These are phyloP conservation scores for Lamellibrachia satsuma DNA, from an alignment of 2,888 invertebrate genomes.

Conservation along the genomic window DNA sequence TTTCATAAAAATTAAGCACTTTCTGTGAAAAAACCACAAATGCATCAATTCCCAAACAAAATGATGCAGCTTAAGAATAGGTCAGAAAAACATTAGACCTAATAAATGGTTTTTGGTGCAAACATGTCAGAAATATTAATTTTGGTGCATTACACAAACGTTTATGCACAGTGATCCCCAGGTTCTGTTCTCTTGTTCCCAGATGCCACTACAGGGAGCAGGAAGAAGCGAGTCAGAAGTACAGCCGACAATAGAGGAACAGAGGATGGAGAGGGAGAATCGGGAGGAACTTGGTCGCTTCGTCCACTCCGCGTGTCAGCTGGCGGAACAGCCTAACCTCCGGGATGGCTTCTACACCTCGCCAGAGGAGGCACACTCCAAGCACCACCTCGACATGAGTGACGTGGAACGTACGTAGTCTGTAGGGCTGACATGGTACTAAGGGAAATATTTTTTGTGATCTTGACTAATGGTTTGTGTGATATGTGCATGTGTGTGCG, in stretches of 20 bases:
- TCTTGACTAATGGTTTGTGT: neutral
- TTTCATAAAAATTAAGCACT: no score
- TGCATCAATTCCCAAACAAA: no score
- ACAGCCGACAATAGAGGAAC: neutral
- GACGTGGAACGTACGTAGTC: neutral
- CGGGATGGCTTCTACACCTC: neutral
- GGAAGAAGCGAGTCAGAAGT: neutral
- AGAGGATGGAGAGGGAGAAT: neutral
- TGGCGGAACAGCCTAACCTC: neutral
- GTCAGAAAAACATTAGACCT: no score
- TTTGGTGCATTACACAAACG: no score
- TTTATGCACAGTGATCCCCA: no score
- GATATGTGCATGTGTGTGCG: neutral
- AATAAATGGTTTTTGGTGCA: no score
- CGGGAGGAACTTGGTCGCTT: neutral
- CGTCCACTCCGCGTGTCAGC: neutral
- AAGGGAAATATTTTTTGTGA: no score
- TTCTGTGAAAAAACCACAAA: no score
- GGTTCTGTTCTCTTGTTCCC: neutral
- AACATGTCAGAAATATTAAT: no score
- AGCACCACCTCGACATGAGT: constrained; percentile 3
- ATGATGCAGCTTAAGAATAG: no score
- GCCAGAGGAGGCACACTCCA: neutral
- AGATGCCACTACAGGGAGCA: neutral
- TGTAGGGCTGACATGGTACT: neutral